Percentiles rank a stretch among this genome's conserved stretches.
Conservation (phyloP, 1,140 invertebrate species). For the Eriocheir sinensis region DNA sequence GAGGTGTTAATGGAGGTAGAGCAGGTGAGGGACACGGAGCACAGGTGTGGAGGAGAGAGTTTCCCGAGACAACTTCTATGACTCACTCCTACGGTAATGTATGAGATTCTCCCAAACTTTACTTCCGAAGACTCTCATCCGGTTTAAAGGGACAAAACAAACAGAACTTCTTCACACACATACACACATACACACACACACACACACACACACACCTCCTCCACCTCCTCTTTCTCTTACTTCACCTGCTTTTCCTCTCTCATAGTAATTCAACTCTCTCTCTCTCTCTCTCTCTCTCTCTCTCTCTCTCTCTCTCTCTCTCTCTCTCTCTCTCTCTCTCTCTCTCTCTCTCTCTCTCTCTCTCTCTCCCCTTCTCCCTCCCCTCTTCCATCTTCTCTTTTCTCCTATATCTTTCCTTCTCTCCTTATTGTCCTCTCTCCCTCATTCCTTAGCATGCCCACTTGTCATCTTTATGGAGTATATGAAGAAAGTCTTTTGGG, state of each 20-base stretch:
- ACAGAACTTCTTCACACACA: background rate
- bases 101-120: background rate
- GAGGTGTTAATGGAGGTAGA: background rate
- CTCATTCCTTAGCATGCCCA: background rate
- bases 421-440: background rate
- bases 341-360: no score
- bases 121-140: background rate
- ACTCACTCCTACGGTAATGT: background rate
- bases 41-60: no score
- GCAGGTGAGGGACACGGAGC: background rate
- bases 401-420: background rate
- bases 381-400: background rate
- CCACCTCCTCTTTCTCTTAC: no score
- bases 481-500: background rate
- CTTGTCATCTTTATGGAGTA: background rate
- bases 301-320: background rate
- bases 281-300: background rate
- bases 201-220: no score
- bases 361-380: background rate
- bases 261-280: no score
- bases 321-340: background rate
- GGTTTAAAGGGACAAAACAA: background rate
- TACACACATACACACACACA: no score
- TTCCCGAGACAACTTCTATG: background rate
- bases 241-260: no score